phyloP scores from a whole-genome alignment of 2,113 vertebrate genomes.

The Gasterosteus aculeatus region DNA sequence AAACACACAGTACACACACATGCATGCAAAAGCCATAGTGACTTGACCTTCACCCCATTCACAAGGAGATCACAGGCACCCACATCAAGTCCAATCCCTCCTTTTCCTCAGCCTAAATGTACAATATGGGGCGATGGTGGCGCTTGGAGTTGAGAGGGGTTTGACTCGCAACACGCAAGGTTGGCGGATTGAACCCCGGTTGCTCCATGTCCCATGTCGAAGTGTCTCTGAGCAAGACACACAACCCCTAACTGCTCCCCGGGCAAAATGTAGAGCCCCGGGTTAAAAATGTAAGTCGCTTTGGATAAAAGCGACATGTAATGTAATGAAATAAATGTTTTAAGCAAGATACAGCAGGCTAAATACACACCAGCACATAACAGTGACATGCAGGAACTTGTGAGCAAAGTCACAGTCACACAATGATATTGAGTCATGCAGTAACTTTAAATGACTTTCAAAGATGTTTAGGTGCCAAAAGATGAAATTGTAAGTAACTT shows the following conservation, averaged over 20 bases:
- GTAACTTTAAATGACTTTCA: neutral
- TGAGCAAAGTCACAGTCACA: neutral
- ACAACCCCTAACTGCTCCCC: no score
- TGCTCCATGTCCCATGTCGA: no score
- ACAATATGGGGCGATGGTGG: conserved; percentile 7
- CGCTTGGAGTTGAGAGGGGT: no score
- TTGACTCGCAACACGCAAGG: no score
- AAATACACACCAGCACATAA: neutral
- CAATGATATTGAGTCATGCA: neutral
- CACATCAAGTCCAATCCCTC: conserved; percentile 56
- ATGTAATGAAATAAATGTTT: neutral
- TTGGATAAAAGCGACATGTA: no score
- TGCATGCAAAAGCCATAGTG: conserved; percentile 48
- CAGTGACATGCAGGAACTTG: neutral
- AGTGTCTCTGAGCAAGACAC: no score
- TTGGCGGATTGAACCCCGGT: no score
- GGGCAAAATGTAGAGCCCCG: no score
- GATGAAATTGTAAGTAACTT: neutral
- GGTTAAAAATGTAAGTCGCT: no score
- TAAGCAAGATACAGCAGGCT: conserved; percentile 1
- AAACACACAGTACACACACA: conserved; percentile 32
- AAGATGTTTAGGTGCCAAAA: neutral
- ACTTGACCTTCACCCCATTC: conserved; percentile 79
- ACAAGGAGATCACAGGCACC: conserved; percentile 72
- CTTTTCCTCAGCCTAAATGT: conserved; percentile 48